A percentile compares a stretch with the other conserved stretches of the same genome.
Evolutionary conservation across 2,113 vertebrate species (phyloP).

Genomic region (Sturnus vulgaris): DNA sequence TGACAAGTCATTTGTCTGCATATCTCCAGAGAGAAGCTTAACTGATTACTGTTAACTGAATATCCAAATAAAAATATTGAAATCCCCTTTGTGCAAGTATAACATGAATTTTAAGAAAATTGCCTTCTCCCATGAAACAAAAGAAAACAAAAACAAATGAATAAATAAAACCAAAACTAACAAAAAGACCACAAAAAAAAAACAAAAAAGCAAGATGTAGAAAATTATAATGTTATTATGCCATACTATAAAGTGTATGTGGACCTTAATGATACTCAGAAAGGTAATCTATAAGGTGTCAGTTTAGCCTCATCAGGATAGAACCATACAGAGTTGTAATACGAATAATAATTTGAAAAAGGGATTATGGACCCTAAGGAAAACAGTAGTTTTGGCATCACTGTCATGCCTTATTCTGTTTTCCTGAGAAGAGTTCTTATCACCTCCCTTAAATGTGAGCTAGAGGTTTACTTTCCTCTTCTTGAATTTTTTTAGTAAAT

Average conservation of each 20-base stretch:
- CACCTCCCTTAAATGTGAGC: neutral
- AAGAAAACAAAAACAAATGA: neutral
- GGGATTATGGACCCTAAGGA: neutral
- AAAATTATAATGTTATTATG: neutral
- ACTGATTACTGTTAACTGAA: neutral
- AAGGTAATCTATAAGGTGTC: neutral
- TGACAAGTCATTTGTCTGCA: neutral
- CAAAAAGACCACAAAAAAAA: neutral
- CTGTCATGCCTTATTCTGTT: neutral
- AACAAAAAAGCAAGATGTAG: neutral
- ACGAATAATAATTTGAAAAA: neutral
- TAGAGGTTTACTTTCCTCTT: neutral
- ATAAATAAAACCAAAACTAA: neutral
- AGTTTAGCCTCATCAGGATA: neutral
- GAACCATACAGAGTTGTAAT: neutral
- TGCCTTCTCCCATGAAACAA: too few species aligned
- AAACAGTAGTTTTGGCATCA: neutral
- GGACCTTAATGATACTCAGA: neutral
- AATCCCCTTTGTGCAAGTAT: neutral
- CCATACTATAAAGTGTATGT: neutral
- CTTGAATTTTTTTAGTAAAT: slow-evolving; percentile 14
- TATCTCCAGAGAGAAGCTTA: neutral
- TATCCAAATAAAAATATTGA: neutral
- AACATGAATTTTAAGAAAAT: neutral
- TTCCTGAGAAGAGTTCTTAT: neutral